Base-by-base conservation (phyloP, 2,797 vertebrate genomes). In the Periparus ater region DNA sequence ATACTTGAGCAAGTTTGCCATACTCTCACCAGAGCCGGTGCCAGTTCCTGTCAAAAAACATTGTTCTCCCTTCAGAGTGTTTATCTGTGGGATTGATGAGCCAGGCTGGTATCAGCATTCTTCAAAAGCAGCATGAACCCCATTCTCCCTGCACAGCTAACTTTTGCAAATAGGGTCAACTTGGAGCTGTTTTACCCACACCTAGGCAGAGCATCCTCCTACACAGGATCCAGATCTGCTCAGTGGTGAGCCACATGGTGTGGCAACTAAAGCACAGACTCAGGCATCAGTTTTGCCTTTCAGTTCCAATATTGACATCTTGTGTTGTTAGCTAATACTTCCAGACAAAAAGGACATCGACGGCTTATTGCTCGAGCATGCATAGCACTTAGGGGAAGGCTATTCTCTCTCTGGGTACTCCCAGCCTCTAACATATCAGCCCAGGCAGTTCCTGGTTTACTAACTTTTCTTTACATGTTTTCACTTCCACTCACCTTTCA, bases 301-400 rank as follows among this genome's bases (percentile, higher is more conserved):
- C 53, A 78, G 32, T 84, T 91, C 91, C 90, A 88, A 82, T 91
- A 79, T 80, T 93, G 91, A 91, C 85, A 92, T 95, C 91, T 95
- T 94, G 85, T 91, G 89, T 96, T 93, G 60, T 77, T 86, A 80
- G 51, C 61, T 86, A 90, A 76, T 81, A 51, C 71, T 88, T 70
- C 30, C 71, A 88, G 85, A 54, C 90, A 88, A 95, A 96, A 93
- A 93, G 85, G 83, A 85, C 88, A 89, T 95, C 21, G 1, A 51
- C 82, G 30, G 57, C 44, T 76, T 89, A 78, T 57, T 57, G 63
- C 71, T 72, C 10, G 14, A 85, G 81, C 70, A 50, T 45, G n/a
- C 34, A 75, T 16, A 54, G 34, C 38, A 17, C 45, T 90, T 79
- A 27, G 72, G 40, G 51, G 32, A 83, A 68, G 12, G 48, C 50